Percentiles rank a stretch among this genome's conserved stretches.
Evolutionary conservation across 2,797 vertebrate genomes (phyloP).

Genomic region (Thaleichthys pacificus): DNA sequence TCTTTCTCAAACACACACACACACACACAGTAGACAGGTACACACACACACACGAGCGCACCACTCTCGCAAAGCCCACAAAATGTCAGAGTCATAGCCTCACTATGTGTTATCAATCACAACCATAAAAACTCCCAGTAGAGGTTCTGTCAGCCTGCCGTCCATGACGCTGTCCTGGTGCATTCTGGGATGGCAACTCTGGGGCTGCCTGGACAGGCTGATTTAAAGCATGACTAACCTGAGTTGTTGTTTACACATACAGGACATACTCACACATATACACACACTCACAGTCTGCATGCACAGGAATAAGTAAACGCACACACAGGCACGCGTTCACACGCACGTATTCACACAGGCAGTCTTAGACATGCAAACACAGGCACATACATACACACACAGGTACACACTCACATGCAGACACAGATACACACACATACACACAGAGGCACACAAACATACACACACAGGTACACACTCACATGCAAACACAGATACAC

Average conservation of each 20-base stretch:
- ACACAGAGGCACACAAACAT: not conserved
- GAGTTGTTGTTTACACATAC: constrained; percentile 7
- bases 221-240: constrained; percentile 15
- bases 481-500: not conserved
- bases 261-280: not conserved
- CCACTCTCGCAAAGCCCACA: not conserved
- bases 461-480: not conserved
- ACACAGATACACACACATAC: not conserved
- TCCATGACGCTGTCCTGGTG: constrained; percentile 23
- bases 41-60: not conserved
- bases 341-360: not conserved
- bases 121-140: constrained; percentile 32
- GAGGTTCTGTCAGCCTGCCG: constrained; percentile 27
- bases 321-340: not conserved
- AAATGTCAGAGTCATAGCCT: not conserved
- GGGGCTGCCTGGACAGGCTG: not conserved
- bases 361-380: not conserved
- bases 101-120: not conserved
- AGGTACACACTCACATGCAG: not conserved
- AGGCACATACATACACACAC: not conserved
- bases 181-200: not conserved
- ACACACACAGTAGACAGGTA: too few species aligned
- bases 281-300: not conserved
- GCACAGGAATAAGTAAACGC: not conserved
- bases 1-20: not conserved